Percentiles rank a stretch among this genome's conserved stretches.
Conservation (phyloP, 2,797 vertebrate genomes). For the Amblyraja radiata region DNA sequence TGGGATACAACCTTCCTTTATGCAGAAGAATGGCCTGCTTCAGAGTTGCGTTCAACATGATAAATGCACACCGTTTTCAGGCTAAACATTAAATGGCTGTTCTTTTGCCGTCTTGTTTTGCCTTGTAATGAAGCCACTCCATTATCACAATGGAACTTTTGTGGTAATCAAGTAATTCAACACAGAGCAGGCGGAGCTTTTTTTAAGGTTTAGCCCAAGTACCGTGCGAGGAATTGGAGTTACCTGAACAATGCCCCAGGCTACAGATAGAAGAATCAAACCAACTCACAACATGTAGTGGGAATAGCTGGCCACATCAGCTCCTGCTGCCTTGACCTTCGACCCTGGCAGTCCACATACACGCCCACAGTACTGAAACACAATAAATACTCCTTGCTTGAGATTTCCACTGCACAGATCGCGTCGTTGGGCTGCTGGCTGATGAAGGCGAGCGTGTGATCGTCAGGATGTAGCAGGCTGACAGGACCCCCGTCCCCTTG, state of each 20-base stretch:
- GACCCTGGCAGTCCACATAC: slow-evolving; percentile 93
- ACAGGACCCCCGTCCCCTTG: slow-evolving; percentile 70
- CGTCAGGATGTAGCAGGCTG: slow-evolving; percentile 82
- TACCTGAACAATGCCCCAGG: not conserved
- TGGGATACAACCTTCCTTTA: not conserved
- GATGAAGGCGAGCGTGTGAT: slow-evolving; percentile 91
- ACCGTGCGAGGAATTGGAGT: not conserved
- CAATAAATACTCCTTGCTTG: slow-evolving; percentile 91
- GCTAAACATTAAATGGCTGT: not conserved
- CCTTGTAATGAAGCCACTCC: not conserved
- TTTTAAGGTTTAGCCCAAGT: not conserved
- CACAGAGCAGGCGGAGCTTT: not conserved
- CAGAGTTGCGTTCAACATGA: not conserved
- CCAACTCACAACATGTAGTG: slow-evolving; percentile 83
- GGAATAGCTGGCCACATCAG: slow-evolving; percentile 92
- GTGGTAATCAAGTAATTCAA: not conserved
- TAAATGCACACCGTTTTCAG: not conserved
- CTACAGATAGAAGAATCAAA: not conserved
- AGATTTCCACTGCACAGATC: slow-evolving; percentile 91
- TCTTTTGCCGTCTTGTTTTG: not conserved
- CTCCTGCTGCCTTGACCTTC: slow-evolving; percentile 93
- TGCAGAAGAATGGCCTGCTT: not conserved
- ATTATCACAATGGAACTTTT: not conserved
- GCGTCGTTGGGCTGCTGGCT: slow-evolving; percentile 77
- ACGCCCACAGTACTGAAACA: slow-evolving; percentile 93